Evolutionary conservation across 2,888 invertebrate species (phyloP).

Genomic region (Ophraella communa): DNA sequence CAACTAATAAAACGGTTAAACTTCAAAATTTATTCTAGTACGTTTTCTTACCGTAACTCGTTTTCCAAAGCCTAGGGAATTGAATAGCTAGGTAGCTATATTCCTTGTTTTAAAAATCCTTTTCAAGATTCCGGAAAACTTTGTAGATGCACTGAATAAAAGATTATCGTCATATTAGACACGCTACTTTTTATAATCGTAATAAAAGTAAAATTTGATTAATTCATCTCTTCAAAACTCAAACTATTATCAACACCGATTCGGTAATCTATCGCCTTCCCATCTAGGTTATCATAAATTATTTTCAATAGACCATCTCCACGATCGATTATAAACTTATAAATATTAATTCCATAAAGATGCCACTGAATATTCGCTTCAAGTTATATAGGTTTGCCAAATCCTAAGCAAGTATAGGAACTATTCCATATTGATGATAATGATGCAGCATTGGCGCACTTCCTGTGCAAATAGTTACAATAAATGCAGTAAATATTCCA

Average conservation of each 20-base stretch:
- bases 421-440: slow-evolving; percentile 21
- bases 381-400: slow-evolving; percentile 17
- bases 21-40: slow-evolving; percentile 18
- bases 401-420: slow-evolving; percentile 12
- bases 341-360: slow-evolving; percentile 31
- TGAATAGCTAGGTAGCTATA: background rate
- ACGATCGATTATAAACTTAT: slow-evolving; percentile 11
- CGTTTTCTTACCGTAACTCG: background rate
- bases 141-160: background rate
- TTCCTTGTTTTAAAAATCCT: slow-evolving; percentile 11
- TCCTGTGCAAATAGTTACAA: background rate
- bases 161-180: background rate
- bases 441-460: background rate
- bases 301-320: background rate
- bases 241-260: no score
- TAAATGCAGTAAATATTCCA: no score
- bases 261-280: background rate
- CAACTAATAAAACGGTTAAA: slow-evolving; percentile 12
- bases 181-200: background rate
- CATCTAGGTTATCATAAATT: slow-evolving; percentile 21
- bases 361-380: slow-evolving; percentile 21
- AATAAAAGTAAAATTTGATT: no score
- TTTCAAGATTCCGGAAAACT: slow-evolving; percentile 1
- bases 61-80: slow-evolving; percentile 8
- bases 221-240: no score